These are phyloP conservation scores for Parasteatoda tepidariorum DNA, from an alignment of 1,140 invertebrate species.

Conservation along the genomic window DNA sequence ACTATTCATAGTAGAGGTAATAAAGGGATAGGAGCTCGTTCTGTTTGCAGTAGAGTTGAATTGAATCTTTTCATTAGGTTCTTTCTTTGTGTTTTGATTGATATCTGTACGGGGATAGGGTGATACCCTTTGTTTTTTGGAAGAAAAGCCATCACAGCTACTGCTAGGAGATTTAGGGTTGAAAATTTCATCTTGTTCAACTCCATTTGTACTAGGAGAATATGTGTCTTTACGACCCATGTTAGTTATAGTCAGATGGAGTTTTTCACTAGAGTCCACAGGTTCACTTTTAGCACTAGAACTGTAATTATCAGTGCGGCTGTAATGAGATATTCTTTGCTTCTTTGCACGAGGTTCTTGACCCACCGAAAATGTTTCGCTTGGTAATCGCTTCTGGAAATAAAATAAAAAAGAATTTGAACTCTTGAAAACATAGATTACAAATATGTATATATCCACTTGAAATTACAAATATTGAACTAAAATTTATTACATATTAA, in stretches of 20 bases:
- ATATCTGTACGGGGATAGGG: not conserved
- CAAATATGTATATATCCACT: too few species aligned
- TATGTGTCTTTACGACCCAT: not conserved
- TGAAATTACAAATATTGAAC: too few species aligned
- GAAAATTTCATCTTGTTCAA: not conserved
- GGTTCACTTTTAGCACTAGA: not conserved
- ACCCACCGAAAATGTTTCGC: not conserved
- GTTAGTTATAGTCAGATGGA: not conserved
- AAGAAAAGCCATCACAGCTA: not conserved
- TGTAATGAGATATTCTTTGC: slow-evolving; percentile 46
- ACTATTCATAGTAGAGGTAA: not conserved
- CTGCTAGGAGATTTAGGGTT: slow-evolving; percentile 36
- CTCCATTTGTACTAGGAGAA: not conserved
- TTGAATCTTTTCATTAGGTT: not conserved
- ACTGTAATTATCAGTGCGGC: not conserved
- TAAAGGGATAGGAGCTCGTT: not conserved
- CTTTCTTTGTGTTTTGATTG: not conserved
- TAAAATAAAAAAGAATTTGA: not conserved
- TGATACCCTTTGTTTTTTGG: not conserved
- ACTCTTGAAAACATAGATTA: too few species aligned
- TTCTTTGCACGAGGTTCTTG: slow-evolving; percentile 30
- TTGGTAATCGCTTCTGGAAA: slow-evolving; percentile 22
- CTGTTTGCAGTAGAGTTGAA: not conserved
- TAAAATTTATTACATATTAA: too few species aligned
- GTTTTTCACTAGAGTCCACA: not conserved